phyloP scores from a whole-genome alignment of 2,113 vertebrate genomes.

The Proteles cristata region DNA sequence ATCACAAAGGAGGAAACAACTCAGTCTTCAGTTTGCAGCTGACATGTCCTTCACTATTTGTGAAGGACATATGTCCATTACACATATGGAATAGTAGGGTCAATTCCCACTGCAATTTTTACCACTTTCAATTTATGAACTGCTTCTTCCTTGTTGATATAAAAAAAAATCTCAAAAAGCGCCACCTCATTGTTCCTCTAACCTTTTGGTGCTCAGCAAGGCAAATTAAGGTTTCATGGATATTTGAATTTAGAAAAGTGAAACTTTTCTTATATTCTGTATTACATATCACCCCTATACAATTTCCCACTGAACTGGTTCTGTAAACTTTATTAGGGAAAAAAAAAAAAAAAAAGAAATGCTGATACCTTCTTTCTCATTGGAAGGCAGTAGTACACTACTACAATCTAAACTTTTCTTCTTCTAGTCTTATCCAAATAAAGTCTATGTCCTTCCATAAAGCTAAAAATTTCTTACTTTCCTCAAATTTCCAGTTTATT shows the following conservation, averaged over 20 bases:
- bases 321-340: not conserved
- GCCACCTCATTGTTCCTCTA: not conserved
- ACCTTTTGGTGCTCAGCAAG: not conserved
- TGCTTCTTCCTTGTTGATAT: not conserved
- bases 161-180: not conserved
- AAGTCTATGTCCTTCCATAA: not conserved
- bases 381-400: not conserved
- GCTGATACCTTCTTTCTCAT: not conserved
- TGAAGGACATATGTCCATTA: not conserved
- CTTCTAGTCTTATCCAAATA: not conserved
- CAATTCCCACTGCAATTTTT: not conserved
- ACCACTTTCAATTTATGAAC: not conserved
- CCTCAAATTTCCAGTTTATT: not conserved
- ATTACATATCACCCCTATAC: not conserved
- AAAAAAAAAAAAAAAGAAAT: not conserved
- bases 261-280: not conserved
- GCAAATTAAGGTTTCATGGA: not conserved
- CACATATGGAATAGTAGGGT: not conserved
- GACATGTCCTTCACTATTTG: not conserved
- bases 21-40: not conserved
- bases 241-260: slow-evolving; percentile 5
- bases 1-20: not conserved
- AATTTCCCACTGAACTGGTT: not conserved
- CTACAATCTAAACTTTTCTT: not conserved
- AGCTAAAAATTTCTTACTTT: not conserved